phyloP scores from a whole-genome alignment of 2,113 vertebrate genomes.

The Dunckerocampus dactyliophorus region DNA sequence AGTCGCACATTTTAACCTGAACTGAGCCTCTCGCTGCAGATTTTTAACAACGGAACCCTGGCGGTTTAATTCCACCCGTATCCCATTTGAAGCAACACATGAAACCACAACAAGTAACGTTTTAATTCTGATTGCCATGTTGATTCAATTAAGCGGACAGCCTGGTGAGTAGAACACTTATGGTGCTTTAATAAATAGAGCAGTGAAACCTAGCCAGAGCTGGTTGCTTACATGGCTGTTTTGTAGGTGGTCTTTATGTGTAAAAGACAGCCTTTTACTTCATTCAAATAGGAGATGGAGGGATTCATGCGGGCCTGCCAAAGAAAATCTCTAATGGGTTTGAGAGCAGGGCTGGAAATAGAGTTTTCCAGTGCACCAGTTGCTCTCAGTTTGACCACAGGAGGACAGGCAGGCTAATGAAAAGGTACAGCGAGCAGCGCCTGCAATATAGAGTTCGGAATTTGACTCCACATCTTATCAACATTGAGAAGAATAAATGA shows the following conservation, averaged over 20 bases:
- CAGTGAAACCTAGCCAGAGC: slow-evolving; percentile 28
- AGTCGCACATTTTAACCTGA: slow-evolving; percentile 50
- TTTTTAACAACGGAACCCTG: slow-evolving; percentile 30
- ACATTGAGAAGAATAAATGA: too few relatives aligned
- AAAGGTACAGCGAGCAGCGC: slow-evolving; percentile 28
- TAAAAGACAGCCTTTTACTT: slow-evolving; percentile 53
- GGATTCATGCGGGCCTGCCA: slow-evolving; percentile 48
- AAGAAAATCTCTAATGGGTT: slow-evolving; percentile 64
- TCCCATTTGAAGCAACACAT: slow-evolving; percentile 33
- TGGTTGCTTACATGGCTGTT: slow-evolving; percentile 20
- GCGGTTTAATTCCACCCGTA: slow-evolving; percentile 23
- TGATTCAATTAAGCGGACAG: slow-evolving; percentile 25
- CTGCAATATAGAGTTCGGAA: not conserved
- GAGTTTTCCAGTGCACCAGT: slow-evolving; percentile 54
- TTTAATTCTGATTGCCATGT: slow-evolving; percentile 21
- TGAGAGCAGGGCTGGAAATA: slow-evolving; percentile 62
- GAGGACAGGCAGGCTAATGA: slow-evolving; percentile 55
- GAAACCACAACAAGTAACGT: slow-evolving; percentile 33
- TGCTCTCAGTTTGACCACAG: slow-evolving; percentile 49
- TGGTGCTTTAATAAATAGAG: slow-evolving; percentile 42
- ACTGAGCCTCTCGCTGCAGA: slow-evolving; percentile 13
- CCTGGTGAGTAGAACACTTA: slow-evolving; percentile 30
- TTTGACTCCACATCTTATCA: too few relatives aligned
- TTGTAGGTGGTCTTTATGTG: slow-evolving; percentile 55
- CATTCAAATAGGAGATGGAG: slow-evolving; percentile 40